A percentile compares a stretch with the other conserved stretches of the same genome.
phyloP scores from a whole-genome alignment of 2,888 invertebrate species.

The Phytoseiulus persimilis region DNA sequence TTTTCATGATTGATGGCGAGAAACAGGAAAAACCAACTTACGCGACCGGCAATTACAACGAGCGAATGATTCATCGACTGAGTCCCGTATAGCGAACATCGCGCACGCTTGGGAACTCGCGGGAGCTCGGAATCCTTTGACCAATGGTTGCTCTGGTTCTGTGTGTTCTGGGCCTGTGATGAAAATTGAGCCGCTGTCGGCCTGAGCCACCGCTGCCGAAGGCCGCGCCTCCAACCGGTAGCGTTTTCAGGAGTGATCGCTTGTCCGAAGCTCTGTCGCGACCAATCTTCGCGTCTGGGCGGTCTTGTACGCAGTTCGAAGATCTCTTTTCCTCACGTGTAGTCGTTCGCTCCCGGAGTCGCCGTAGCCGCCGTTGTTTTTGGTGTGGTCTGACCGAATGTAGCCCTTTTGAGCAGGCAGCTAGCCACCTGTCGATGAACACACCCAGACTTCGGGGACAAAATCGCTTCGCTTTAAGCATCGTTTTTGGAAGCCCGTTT shows the following conservation, averaged over 20 bases:
- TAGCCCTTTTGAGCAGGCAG: not conserved
- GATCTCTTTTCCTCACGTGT: not conserved
- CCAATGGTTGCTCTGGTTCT: not conserved
- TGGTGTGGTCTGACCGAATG: not conserved
- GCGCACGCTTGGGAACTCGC: not conserved
- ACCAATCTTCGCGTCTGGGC: not conserved
- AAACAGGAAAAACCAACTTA: not conserved
- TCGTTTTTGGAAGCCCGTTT: not conserved
- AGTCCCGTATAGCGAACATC: not conserved
- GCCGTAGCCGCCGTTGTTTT: not conserved
- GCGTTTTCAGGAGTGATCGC: not conserved
- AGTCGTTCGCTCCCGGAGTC: not conserved
- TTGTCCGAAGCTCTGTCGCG: not conserved
- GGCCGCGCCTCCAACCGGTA: not conserved
- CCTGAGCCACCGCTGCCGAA: not conserved
- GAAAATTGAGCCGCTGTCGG: no score
- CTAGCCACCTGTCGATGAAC: not conserved
- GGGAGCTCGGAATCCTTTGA: not conserved
- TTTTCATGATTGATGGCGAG: not conserved
- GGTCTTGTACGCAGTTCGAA: not conserved
- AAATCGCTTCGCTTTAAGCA: not conserved
- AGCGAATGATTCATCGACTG: not conserved
- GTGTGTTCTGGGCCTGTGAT: no score
- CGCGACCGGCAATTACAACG: not conserved
- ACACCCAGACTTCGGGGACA: not conserved